Evolutionary conservation across 2,113 vertebrate species (phyloP), one percentile per base, ranked within the genome.

Genomic region (Cnemophilus loriae): DNA sequence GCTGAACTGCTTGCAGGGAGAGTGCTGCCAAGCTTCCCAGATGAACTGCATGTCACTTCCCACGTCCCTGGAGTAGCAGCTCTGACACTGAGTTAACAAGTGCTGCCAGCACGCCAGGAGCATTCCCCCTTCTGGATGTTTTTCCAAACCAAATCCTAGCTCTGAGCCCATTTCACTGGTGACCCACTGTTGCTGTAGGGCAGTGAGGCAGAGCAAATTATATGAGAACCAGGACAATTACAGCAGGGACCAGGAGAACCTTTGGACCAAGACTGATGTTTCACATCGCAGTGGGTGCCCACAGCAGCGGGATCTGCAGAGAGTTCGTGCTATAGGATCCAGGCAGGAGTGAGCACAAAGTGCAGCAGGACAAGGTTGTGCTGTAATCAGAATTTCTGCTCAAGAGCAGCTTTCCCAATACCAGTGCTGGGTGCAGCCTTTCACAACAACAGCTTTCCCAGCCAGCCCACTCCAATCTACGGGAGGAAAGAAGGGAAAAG

Each of bases 11-110:
- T 85, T 76, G 68, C 83, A 71, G 60, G 35, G 33, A 14, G 90
- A 81, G 80, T 47, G 50, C 90, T 93, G 94, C 94, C 96, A 95
- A 95, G 90, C 80, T 95, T 93, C 88, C 85, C 96, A 90, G 94
- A 96, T 92, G 95, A 90, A 33, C 79, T 0, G 0, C 30, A 33
- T 95, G 90, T 90, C 95, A 80, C 95, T 95, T 96, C 95, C 88
- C 94, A 94, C 79, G 27, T 93, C 96, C 87, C 90, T 63, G 73
- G 80, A 18, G 60, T 6, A 90, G 83, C 75, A 63, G 89, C 60
- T 74, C 92, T 89, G 89, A 96, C 89, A 89, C 0, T 20, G 57
- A 91, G 79, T 23, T 68, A 85, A 49, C 57, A 61, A 93, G 70
- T 15, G 46, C 76, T 93, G 83, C 82, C 84, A 73, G 75, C 37